Percentiles rank a stretch among this genome's conserved stretches.
Evolutionary conservation across 2,797 vertebrate species (phyloP).

Genomic region (Scolopax rusticola): DNA sequence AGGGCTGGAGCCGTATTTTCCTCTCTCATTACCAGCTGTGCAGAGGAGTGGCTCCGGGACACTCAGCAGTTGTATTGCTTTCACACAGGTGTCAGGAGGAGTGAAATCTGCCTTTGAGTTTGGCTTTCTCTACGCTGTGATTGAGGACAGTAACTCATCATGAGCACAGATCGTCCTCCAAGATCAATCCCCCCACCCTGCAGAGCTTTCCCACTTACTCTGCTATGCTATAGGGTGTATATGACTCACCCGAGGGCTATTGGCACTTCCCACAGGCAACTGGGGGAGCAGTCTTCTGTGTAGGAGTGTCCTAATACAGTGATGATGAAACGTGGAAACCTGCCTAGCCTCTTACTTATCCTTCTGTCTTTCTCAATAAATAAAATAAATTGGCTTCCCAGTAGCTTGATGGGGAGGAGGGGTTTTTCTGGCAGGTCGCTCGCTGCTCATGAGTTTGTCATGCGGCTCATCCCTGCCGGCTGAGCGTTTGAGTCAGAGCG

Average conservation of each 20-base stretch:
- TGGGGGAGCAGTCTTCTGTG: conserved; percentile 49
- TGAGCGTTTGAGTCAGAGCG: neutral
- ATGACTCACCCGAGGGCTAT: conserved; percentile 57
- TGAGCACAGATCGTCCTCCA: neutral
- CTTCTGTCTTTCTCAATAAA: conserved; percentile 48
- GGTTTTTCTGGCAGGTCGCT: conserved; percentile 35
- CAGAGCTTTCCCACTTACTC: neutral
- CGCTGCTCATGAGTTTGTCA: neutral
- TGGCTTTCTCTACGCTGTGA: neutral
- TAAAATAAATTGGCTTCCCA: conserved; percentile 9
- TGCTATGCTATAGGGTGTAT: neutral
- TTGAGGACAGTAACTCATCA: neutral
- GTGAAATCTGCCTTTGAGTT: neutral
- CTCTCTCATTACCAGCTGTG: neutral
- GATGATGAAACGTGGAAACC: conserved; percentile 50
- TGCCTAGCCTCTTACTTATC: conserved; percentile 51
- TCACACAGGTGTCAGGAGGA: neutral
- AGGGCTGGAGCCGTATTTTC: neutral
- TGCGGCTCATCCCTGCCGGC: neutral
- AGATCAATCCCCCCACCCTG: neutral
- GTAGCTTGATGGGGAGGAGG: neutral
- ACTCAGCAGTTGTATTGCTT: neutral
- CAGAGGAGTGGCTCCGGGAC: neutral
- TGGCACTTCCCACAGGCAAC: conserved; percentile 61
- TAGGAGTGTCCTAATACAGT: conserved; percentile 59